Evolutionary conservation across 2,797 vertebrate species (phyloP).

Genomic region (Odontamblyopus lacepedii): DNA sequence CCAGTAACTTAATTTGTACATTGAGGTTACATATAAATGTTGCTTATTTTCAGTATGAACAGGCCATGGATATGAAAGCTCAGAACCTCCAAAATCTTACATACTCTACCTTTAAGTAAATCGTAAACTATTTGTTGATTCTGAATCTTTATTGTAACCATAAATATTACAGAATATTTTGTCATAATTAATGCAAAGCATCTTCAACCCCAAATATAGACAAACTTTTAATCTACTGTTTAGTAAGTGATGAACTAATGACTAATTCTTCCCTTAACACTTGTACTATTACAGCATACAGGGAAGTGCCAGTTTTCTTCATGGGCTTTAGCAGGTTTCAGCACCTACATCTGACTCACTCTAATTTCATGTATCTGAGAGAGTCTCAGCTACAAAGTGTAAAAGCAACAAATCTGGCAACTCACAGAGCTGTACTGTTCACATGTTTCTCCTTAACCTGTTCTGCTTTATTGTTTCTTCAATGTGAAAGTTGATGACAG

Average conservation of each 20-base stretch:
- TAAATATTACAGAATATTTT: not conserved
- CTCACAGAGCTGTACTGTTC: conserved; percentile 56
- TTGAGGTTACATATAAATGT: not conserved
- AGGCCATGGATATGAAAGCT: not conserved
- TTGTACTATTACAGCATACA: conserved; percentile 55
- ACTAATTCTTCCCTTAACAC: conserved; percentile 63
- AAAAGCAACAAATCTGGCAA: conserved; percentile 45
- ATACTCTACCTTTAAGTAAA: too few species aligned
- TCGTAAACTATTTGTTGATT: too few species aligned
- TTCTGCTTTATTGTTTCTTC: conserved; percentile 59
- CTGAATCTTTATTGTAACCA: not conserved
- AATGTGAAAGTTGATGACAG: conserved; percentile 66
- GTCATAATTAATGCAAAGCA: not conserved
- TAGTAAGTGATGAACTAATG: conserved; percentile 51
- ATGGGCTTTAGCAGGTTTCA: conserved; percentile 71
- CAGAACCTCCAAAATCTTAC: not conserved
- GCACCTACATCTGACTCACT: conserved; percentile 60
- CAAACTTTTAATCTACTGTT: not conserved
- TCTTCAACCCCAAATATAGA: not conserved
- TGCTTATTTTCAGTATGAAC: not conserved
- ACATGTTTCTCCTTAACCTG: conserved; percentile 55
- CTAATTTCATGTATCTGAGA: conserved; percentile 55
- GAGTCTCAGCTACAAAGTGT: conserved; percentile 63
- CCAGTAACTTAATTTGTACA: not conserved
- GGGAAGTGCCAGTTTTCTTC: conserved; percentile 66